Evolutionary conservation across 1,140 invertebrate genomes (phyloP).

Genomic region (Trichoplusia ni): DNA sequence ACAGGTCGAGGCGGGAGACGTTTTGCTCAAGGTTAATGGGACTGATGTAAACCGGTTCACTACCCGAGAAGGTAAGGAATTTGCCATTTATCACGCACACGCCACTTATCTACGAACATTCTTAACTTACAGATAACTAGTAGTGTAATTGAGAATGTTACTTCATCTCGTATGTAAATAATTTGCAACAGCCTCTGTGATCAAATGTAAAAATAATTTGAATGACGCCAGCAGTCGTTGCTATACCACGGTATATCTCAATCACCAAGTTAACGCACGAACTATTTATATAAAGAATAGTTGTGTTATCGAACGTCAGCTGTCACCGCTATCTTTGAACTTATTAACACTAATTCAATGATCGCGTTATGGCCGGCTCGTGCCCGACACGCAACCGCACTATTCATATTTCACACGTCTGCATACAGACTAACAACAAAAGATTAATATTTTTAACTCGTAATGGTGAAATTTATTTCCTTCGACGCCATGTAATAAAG

Average conservation of each 20-base stretch:
- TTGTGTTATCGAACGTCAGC: slow-evolving; percentile 39
- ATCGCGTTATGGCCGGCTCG: slow-evolving; percentile 56
- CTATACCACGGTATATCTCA: neutral
- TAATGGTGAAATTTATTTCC: slow-evolving; percentile 39
- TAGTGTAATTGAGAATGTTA: slow-evolving; percentile 33
- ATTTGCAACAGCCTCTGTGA: slow-evolving; percentile 33
- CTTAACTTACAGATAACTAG: slow-evolving; percentile 36
- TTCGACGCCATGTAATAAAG: slow-evolving; percentile 37
- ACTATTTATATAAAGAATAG: slow-evolving; percentile 15
- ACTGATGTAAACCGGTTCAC: slow-evolving; percentile 94
- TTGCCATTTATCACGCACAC: slow-evolving; percentile 62
- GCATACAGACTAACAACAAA: slow-evolving; percentile 21
- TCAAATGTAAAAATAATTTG: slow-evolving; percentile 1
- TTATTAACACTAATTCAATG: slow-evolving; percentile 69
- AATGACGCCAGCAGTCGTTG: neutral
- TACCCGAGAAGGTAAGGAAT: slow-evolving; percentile 92
- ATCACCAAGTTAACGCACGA: slow-evolving; percentile 6
- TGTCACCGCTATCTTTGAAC: slow-evolving; percentile 44
- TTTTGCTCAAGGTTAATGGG: slow-evolving; percentile 96
- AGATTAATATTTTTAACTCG: slow-evolving; percentile 35
- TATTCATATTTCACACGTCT: slow-evolving; percentile 60
- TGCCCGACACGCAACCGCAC: slow-evolving; percentile 56
- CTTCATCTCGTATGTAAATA: slow-evolving; percentile 32
- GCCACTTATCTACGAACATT: slow-evolving; percentile 50
- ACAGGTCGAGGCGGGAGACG: slow-evolving; percentile 95